These are phyloP conservation scores for Phaenicophaeus curvirostris DNA, from an alignment of 2,797 vertebrate species.

Conservation along the genomic window DNA sequence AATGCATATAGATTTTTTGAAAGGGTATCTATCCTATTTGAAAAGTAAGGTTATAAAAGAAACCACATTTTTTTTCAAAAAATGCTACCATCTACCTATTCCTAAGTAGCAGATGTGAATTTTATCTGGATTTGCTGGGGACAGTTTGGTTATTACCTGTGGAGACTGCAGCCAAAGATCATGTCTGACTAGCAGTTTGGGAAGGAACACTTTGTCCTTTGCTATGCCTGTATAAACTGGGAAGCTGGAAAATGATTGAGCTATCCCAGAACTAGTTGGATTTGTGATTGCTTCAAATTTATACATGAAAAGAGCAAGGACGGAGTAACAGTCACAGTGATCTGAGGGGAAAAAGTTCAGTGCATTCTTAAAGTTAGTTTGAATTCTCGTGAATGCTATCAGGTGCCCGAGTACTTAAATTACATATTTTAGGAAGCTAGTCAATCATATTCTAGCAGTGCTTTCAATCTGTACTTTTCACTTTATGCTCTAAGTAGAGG, in stretches of 20 bases:
- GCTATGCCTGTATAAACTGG: neutral
- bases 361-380: slow-evolving; percentile 17
- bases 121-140: neutral
- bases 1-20: neutral
- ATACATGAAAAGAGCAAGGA: neutral
- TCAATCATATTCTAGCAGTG: neutral
- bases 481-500: slow-evolving; percentile 19
- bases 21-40: neutral
- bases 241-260: neutral
- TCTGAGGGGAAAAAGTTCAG: neutral
- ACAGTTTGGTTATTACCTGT: neutral
- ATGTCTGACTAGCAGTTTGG: neutral
- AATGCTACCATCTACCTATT: neutral
- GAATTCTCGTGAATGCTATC: slow-evolving; percentile 15
- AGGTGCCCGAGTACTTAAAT: neutral
- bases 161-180: neutral
- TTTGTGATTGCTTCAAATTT: neutral
- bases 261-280: neutral
- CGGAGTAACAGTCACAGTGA: neutral
- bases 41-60: neutral
- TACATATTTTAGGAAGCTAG: neutral
- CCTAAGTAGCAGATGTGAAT: neutral
- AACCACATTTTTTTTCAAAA: neutral
- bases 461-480: slow-evolving; percentile 43
- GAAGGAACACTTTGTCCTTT: neutral